Evolutionary conservation across 2,888 invertebrate genomes (phyloP), one percentile per base, ranked within the genome.

Genomic region (Trissolcus brochymenae): DNA sequence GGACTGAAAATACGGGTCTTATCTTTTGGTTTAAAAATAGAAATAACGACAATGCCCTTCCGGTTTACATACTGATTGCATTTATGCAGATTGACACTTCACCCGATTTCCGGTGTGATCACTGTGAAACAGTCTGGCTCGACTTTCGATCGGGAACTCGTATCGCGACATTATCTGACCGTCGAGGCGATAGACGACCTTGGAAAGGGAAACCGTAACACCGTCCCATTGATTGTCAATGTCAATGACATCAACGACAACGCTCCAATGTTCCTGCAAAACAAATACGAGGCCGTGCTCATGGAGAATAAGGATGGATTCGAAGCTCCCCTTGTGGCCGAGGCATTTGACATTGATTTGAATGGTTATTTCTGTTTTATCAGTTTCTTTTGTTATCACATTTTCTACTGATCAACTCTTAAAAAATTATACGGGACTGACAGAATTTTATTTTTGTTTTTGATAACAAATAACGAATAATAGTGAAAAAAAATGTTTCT

Each of bases 241-340:
- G 93, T 97, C 49, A 94, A 94, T 81, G 97, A 97, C 87, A 94
- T 95, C 0, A 98, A 98, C 84, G 98, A 98, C 85, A 97, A 98
- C 86, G 92, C 95, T 0, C 98, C 98, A 0, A 91, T 93, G 81
- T 98, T 98, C 87, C 89, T 94, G 0, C 95, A 95, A 76, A 93
- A 92, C 73, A 94, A 94, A 81, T 97, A 97, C 84, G 96, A 96
- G 85, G 94, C 95, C 0, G 92, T 95, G 50, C 89, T 98, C 2
- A 86, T 95, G 80, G 98, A 98, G 88, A 98, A 98, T 88, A 93
- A 94, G 84, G 84, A 88, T 0, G 92, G 93, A 71, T 96, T 97
- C 85, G 95, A 96, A 84, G 92, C 93, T 49, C 93, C 94, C 0
- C 87, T 96, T 0, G 90, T 93, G 59, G 90, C 96, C 60, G 95